Conservation (phyloP, 2,888 invertebrate genomes). For the Aphodius granarius region DNA sequence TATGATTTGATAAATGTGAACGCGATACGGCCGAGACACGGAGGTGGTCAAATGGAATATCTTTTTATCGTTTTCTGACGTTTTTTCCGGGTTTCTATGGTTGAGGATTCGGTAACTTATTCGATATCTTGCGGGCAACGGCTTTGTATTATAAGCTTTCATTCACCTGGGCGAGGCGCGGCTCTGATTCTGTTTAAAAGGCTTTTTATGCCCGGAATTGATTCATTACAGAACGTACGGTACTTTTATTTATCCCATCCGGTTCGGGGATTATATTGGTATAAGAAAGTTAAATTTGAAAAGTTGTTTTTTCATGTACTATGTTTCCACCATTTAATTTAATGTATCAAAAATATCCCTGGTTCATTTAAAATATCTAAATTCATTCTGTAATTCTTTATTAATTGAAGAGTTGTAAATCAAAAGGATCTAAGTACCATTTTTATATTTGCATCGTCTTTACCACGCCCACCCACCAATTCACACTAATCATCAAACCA, state of each 20-base stretch:
- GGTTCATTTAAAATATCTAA: no score
- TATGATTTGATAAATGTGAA: not conserved
- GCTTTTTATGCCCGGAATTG: not conserved
- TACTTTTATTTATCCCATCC: not conserved
- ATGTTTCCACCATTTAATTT: no score
- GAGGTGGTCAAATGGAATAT: not conserved
- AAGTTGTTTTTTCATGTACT: no score
- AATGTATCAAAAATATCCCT: no score
- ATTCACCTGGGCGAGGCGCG: not conserved
- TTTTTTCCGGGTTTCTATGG: not conserved
- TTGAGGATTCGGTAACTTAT: not conserved
- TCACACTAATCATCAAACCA: no score
- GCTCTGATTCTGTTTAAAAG: not conserved
- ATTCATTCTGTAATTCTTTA: no score
- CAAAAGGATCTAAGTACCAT: no score
- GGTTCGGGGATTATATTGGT: not conserved
- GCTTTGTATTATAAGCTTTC: not conserved
- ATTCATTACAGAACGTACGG: not conserved
- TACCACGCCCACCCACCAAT: no score
- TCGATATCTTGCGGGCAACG: not conserved
- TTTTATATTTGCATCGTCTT: no score
- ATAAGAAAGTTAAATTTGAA: no score
- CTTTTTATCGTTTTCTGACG: not conserved
- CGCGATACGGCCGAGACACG: not conserved
- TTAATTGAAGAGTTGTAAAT: no score